These are phyloP conservation scores for Mormyrus lacerda DNA, from an alignment of 2,113 vertebrate genomes.

Conservation along the genomic window DNA sequence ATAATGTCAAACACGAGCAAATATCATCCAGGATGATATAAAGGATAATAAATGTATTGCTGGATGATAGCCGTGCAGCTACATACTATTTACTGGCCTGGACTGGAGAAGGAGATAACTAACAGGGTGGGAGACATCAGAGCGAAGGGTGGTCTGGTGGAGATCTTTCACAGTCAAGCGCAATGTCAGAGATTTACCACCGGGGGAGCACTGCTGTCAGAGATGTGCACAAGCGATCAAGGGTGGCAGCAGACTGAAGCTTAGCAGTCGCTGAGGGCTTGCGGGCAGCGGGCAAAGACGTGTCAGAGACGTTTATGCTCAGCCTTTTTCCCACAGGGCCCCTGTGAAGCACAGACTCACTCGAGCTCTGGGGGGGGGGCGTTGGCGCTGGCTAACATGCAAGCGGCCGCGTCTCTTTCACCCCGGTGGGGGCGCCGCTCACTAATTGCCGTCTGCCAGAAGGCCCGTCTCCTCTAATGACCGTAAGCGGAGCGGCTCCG, in stretches of 20 bases:
- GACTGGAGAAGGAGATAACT: not conserved
- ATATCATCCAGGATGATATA: not conserved
- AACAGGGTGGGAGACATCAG: not conserved
- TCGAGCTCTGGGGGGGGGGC: not conserved
- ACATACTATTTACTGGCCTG: not conserved
- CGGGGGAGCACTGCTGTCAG: constrained; percentile 16
- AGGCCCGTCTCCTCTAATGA: not conserved
- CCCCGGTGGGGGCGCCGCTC: not conserved
- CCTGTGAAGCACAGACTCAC: not conserved
- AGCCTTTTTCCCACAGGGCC: not conserved
- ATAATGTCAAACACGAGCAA: not conserved
- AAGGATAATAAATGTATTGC: not conserved
- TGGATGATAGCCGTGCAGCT: not conserved
- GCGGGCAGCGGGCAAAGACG: not conserved
- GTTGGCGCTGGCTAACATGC: not conserved
- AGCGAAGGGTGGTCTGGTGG: not conserved
- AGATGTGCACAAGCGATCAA: constrained; percentile 15
- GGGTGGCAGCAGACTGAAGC: constrained; percentile 17
- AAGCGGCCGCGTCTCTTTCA: not conserved
- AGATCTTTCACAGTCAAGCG: not conserved
- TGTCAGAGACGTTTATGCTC: not conserved
- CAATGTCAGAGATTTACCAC: constrained; percentile 3
- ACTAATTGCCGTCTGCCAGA: not conserved
- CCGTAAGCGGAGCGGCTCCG: not conserved
- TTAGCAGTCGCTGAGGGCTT: constrained; percentile 11